Conservation (phyloP, 2,797 vertebrate species). For the Perodicticus potto region DNA sequence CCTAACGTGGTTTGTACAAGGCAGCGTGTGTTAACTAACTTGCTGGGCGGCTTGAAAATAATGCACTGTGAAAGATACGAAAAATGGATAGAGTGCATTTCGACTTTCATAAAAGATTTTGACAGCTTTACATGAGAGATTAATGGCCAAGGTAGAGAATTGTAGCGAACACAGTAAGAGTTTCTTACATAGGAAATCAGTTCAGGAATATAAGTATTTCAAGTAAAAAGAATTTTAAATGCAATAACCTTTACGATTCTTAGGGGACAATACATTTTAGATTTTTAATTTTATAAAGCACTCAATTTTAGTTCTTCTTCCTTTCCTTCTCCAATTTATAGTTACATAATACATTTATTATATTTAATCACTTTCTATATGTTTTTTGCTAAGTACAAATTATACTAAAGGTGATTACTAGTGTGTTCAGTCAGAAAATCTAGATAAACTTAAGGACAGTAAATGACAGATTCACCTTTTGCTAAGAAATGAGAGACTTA, state of each 20-base stretch:
- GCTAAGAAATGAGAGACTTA: slow-evolving; percentile 15
- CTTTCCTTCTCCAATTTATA: slow-evolving; percentile 3
- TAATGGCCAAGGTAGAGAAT: slow-evolving; percentile 74
- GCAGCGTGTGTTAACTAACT: slow-evolving; percentile 75
- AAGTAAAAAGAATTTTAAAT: slow-evolving; percentile 55
- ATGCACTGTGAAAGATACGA: slow-evolving; percentile 77
- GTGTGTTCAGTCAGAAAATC: neutral
- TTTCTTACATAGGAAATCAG: slow-evolving; percentile 39
- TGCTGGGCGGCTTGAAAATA: slow-evolving; percentile 71
- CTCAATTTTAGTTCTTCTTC: neutral
- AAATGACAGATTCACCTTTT: neutral
- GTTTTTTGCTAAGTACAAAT: slow-evolving; percentile 4
- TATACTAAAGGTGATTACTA: neutral
- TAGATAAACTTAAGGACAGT: neutral
- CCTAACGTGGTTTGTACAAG: slow-evolving; percentile 68
- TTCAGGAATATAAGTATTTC: slow-evolving; percentile 54
- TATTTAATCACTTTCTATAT: neutral
- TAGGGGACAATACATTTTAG: neutral
- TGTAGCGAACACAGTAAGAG: slow-evolving; percentile 37
- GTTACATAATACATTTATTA: neutral
- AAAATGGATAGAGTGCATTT: slow-evolving; percentile 70
- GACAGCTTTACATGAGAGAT: slow-evolving; percentile 80
- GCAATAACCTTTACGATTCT: neutral
- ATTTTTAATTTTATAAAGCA: neutral
- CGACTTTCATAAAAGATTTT: slow-evolving; percentile 81